Percentiles rank a stretch among this genome's conserved stretches.
Conservation (phyloP, 2,797 vertebrate species). For the Poecilia wingei region DNA sequence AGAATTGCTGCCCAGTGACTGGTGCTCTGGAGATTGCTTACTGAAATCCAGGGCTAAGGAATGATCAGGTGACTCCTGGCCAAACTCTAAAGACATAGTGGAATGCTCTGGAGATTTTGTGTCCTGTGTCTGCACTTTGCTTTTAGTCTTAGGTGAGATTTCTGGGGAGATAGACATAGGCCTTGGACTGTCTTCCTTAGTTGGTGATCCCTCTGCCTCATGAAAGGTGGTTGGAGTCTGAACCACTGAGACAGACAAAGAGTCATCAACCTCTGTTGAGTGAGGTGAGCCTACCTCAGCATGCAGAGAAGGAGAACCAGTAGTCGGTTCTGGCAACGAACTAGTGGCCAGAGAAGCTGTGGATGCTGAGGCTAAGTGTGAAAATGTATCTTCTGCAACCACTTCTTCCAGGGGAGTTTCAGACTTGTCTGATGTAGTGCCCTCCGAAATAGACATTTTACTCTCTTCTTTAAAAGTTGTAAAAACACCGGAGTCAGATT, state of each 20-base stretch:
- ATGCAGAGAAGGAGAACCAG: conserved; percentile 94
- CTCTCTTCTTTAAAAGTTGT: conserved; percentile 92
- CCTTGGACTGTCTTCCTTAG: conserved; percentile 92
- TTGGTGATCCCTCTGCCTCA: conserved; percentile 92
- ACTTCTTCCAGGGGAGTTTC: conserved; percentile 93
- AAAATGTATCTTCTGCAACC: conserved; percentile 95
- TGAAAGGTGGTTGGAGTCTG: conserved; percentile 95
- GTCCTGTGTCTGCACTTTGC: conserved; percentile 82
- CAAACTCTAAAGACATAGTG: conserved; percentile 89
- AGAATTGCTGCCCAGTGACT: conserved; percentile 70
- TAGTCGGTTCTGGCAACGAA: conserved; percentile 94
- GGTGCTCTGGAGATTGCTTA: conserved; percentile 92
- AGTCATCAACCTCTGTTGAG: conserved; percentile 97
- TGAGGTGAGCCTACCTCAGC: conserved; percentile 97
- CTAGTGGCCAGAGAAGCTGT: conserved; percentile 95
- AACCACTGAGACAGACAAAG: conserved; percentile 97
- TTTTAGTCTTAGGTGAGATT: conserved; percentile 91
- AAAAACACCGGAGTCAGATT: conserved; percentile 82
- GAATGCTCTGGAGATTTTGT: conserved; percentile 90
- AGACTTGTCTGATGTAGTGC: conserved; percentile 95
- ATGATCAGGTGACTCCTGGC: conserved; percentile 92
- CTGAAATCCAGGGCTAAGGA: conserved; percentile 94
- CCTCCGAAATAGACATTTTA: conserved; percentile 99
- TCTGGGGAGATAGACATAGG: conserved; percentile 98
- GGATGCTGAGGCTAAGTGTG: conserved; percentile 94